Base-by-base conservation (phyloP, 2,113 vertebrate species). In the Mobula birostris region DNA sequence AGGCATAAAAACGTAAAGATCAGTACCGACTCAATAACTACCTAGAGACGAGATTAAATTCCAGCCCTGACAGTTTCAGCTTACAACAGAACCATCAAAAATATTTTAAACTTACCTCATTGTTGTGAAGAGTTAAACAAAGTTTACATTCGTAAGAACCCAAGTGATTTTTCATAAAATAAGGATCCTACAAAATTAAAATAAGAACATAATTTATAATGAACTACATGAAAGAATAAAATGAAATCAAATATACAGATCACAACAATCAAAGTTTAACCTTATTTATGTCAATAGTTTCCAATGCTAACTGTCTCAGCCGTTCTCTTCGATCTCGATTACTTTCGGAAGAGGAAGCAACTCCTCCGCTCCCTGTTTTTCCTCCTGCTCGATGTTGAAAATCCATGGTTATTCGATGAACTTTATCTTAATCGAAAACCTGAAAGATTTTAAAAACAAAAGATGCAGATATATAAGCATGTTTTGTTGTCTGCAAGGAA, bases 91-190 rank as follows among this genome's bases (percentile, higher is more conserved):
- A 90, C 15, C n/a, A 58, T 11, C 48, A 11, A 85, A 58, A 29
- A 9, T 29, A 56, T 58, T 85, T 91, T 7, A 76, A 19, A 11
- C 96, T 91, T 94, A 99, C 99, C 98, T 99, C 99, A 0, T 99
- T 99, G 96, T 99, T 99, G 95, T 99, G 99, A 68, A 99, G 98
- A 0, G 99, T 99, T 94, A 99, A 96, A 95, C 99, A 99, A 29
- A 99, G 98, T 95, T 99, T 99, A 95, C 99, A 99, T 94, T 99
- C 99, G 0, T 99, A 99, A 0, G 99, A 99, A 14, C 99, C 99
- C 96, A 99, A 96, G 94, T 99, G 99, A 95, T 99, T 99, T 94
- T 99, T 99, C 99, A 99, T 99, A 95, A 99, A 99, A 94, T 99
- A 99, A 0, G 99, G 99, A 66, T 99, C 99, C 97, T 98, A 95